Evolutionary conservation across 1,140 invertebrate species (phyloP), one percentile per base, ranked within the genome.

Genomic region (Pseudomyrmex dendroicus): DNA sequence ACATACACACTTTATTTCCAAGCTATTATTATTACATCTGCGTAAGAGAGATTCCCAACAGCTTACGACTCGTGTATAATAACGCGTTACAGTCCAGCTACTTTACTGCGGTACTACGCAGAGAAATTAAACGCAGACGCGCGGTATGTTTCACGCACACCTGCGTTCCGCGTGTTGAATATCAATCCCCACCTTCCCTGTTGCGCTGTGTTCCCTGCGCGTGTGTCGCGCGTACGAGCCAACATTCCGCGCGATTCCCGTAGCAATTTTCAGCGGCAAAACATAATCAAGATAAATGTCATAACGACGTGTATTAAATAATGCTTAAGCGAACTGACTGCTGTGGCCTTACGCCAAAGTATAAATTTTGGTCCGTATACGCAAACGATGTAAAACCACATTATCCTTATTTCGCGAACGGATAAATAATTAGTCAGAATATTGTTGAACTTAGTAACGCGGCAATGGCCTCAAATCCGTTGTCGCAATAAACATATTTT

Each of bases 131-230:
- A 80, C 76, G 76, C 76, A 72, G 54, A 35, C 35, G 35, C 35
- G 54, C 76, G 76, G 64, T 80, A 80, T 80, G 76, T 72, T 80
- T 80, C 76, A 80, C 76, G 76, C 66, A 72, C 76, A 80, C 76
- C 76, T 80, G 76, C 76, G 76, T 72, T 72, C 44, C 54, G 8
- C 35, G 72, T 35, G 5, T 35, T 5, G 35, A 56, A 13, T 70
- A 80, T 80, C 72, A 80, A 80, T 54, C 76, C 48, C 25, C n/a
- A 48, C 54, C 52, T 25, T 50, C 20, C 20, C 52, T 57, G 46
- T 35, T 5, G 35, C 35, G 35, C 35, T 35, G 35, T 35, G 35
- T 35, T 7, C 5, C 35, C 35, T 35, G 35, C 35, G 35, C 35
- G 35, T 15, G 61, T 68, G 17, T 70, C 64, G 25, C 15, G 20